phyloP scores from a whole-genome alignment of 2,888 invertebrate species.

The Catocala nupta region DNA sequence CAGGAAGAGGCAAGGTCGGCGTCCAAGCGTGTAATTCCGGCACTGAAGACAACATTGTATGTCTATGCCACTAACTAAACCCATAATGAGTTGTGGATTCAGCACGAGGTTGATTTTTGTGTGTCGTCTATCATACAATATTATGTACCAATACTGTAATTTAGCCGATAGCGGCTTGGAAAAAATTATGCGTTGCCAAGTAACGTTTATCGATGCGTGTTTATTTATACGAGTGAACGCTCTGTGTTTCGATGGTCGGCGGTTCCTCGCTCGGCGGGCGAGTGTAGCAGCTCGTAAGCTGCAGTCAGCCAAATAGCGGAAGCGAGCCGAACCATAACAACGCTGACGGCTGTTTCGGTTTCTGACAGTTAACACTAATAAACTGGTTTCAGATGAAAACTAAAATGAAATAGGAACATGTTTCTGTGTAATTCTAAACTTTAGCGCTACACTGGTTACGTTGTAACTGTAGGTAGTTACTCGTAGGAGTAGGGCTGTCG shows the following conservation, averaged over 20 bases:
- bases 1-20: conserved; percentile 85
- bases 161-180: conserved; percentile 15
- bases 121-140: conserved; percentile 5
- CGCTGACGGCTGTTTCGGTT: conserved; percentile 73
- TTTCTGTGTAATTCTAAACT: conserved; percentile 68
- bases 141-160: conserved; percentile 13
- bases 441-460: conserved; percentile 41
- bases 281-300: conserved; percentile 52
- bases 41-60: conserved; percentile 70
- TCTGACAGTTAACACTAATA: conserved; percentile 79
- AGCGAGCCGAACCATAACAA: conserved; percentile 81
- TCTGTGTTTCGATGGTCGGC: conserved; percentile 60
- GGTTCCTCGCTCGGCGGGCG: conserved; percentile 60
- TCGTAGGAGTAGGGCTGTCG: conserved; percentile 29
- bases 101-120: conserved; percentile 18
- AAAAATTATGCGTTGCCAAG: conserved; percentile 29
- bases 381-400: conserved; percentile 77
- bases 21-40: conserved; percentile 81
- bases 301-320: conserved; percentile 71
- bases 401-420: conserved; percentile 74
- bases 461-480: conserved; percentile 33
- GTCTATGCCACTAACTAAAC: conserved; percentile 29
- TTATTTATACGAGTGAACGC: conserved; percentile 74
- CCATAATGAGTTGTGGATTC: conserved; percentile 19
- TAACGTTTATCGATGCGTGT: conserved; percentile 64